Conservation (phyloP, 2,888 invertebrate species). For the Zygaena filipendulae region DNA sequence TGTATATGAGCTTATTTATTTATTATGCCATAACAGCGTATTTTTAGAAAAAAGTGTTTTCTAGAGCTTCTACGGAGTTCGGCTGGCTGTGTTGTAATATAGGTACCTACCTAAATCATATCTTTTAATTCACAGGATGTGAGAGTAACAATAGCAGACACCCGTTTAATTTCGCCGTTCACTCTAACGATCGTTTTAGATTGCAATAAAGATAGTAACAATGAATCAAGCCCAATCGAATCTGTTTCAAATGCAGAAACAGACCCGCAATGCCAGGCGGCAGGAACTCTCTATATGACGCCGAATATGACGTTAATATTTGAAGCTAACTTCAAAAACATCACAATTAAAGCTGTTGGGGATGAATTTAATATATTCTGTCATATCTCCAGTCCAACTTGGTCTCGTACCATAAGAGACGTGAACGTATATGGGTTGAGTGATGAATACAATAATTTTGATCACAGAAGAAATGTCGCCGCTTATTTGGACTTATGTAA, state of each 20-base stretch:
- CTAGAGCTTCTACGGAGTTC: too few relatives aligned
- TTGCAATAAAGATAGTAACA: conserved; percentile 23
- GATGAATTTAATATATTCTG: conserved; percentile 31
- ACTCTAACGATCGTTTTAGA: conserved; percentile 39
- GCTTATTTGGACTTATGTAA: conserved; percentile 32
- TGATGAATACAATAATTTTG: conserved; percentile 44
- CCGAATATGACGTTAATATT: conserved; percentile 29
- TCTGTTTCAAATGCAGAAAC: conserved; percentile 6
- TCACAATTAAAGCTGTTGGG: conserved; percentile 29
- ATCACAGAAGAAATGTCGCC: conserved; percentile 28
- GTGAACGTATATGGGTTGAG: conserved; percentile 45
- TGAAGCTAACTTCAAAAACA: conserved; percentile 24
- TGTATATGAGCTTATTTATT: too few relatives aligned
- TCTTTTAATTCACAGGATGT: conserved; percentile 31
- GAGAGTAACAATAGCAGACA: conserved; percentile 31
- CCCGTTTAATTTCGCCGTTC: conserved; percentile 31
- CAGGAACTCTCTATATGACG: conserved; percentile 35
- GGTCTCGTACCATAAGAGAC: conserved; percentile 26
- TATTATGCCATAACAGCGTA: too few relatives aligned
- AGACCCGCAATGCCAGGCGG: conserved; percentile 23
- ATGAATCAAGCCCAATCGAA: too few relatives aligned
- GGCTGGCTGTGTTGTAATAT: too few relatives aligned
- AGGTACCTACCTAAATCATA: too few relatives aligned
- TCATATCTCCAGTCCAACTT: conserved; percentile 18
- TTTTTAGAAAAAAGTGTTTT: too few relatives aligned